Base-by-base conservation (phyloP, 2,113 vertebrate species). In the Sebastes fasciatus region DNA sequence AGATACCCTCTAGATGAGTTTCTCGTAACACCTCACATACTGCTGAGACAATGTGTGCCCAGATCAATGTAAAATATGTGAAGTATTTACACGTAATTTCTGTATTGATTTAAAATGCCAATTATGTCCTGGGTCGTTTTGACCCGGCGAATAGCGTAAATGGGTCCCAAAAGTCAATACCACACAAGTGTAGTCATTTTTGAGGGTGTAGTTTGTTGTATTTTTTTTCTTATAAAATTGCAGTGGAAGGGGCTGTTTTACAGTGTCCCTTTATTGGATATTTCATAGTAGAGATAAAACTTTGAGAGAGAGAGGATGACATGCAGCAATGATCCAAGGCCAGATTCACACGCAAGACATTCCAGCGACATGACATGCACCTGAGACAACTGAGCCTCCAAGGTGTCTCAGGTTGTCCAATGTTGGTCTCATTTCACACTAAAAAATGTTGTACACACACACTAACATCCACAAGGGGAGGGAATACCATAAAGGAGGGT, bases 371-470 rank as follows among this genome's bases (percentile, higher is more conserved):
- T 65, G 75, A 82, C 68, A 70, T 49, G 49, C 61, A 88, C 46
- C 67, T 77, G 74, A 80, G 63, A 58, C 79, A 74, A 40, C 68
- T 34, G 46, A 55, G 48, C 81, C 77, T 65, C 79, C 23, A 13
- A 46, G 63, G 60, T 65, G 62, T 73, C 48, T 77, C 71, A 11
- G 16, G 34, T 64, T 54, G 58, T 70, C 40, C 13, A 17, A 7
- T 64, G 58, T 13, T 78, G 49, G 55, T 79, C 60, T 81, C n/a
- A 6, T 52, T 61, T 64, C 23, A 64, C 61, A 77, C 63, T 43
- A n/a, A 63, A 75, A 54, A n/a, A 46, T 1, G 8, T 8, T 67
- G 43, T 60, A 49, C 23, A 57, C 55, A 72, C 4, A 54, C 7
- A 45, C 34, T 21, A 49, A 66, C 72, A 70, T 14, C 11, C 42